Conservation (phyloP, 2,797 vertebrate genomes). For the Ceryle rudis region DNA sequence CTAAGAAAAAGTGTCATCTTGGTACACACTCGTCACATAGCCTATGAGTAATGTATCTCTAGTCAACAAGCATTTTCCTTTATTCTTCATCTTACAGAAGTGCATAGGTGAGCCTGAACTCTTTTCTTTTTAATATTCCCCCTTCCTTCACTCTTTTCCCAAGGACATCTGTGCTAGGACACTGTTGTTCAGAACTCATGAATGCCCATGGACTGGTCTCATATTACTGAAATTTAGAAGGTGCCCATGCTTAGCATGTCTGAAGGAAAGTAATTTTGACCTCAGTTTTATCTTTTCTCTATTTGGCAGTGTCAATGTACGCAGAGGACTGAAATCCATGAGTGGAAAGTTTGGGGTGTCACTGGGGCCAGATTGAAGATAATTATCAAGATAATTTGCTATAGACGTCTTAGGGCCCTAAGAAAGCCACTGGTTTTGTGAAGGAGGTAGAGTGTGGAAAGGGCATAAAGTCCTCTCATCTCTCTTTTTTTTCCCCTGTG, state of each 20-base stretch:
- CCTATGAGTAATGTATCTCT: background rate
- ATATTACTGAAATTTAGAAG: background rate
- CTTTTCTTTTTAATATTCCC: background rate
- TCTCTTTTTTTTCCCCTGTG: background rate
- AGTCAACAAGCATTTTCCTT: background rate
- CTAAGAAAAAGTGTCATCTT: background rate
- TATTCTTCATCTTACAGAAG: background rate
- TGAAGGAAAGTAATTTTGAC: background rate
- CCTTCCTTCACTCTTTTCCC: background rate
- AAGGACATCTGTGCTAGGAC: background rate
- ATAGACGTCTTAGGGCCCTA: background rate
- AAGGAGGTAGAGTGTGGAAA: background rate
- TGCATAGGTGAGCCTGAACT: background rate
- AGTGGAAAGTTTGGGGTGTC: background rate
- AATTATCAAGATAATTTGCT: background rate
- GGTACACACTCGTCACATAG: background rate
- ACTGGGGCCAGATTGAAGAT: background rate
- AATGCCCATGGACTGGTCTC: background rate
- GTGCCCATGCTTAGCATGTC: background rate
- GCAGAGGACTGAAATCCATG: background rate
- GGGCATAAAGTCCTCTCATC: background rate
- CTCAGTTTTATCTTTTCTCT: background rate
- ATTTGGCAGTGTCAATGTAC: background rate
- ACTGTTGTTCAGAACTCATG: background rate
- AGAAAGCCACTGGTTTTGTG: background rate